Base-by-base conservation (phyloP, 2,888 invertebrate genomes). In the Aethes cnicana region DNA sequence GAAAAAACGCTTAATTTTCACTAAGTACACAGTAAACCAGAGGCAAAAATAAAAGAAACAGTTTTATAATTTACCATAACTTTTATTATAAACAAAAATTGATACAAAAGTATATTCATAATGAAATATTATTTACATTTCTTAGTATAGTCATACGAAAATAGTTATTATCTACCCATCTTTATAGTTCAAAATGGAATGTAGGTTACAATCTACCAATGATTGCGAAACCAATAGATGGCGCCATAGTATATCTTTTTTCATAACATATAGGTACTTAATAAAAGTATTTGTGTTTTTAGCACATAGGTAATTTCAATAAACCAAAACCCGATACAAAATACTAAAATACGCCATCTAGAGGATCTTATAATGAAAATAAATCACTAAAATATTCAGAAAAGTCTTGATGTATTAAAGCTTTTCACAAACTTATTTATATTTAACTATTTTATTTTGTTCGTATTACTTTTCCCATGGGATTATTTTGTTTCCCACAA, bases 51-150 rank as follows among this genome's bases (percentile, higher is more conserved):
- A 14, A 23, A 9, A 44, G 36, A 53, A 55, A 54, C 56, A 55
- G 36, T 52, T 54, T 17, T 59, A 12, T 21, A 39, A 41, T 72
- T 56, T 57, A 49, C 54, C 50, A 33, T 48, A 43, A 33, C 58
- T 64, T 83, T 84, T 78, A 76, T 81, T 83, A 74, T 70, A 81
- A 80, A 82, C 75, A 79, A 73, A 64, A 67, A 70, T 72, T 53
- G 62, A 75, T 78, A 82, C 77, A 86, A 84, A 84, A 82, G 72
- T 68, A 62, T 50, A 33, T 32, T 55, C 69, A 72, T 77, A n/a
- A 75, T 54, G 63, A 57, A 54, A 54, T 72, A 75, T 62, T 84
- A 85, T 85, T 74, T 85, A 85, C 84, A 84, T 63, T 56, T 54
- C 50, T 56, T 66, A 62, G 63, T 70, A 67, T 63, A 68, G 62